A percentile compares a stretch with the other conserved stretches of the same genome.
phyloP scores from a whole-genome alignment of 2,888 invertebrate genomes.

The Neoascia interrupta region DNA sequence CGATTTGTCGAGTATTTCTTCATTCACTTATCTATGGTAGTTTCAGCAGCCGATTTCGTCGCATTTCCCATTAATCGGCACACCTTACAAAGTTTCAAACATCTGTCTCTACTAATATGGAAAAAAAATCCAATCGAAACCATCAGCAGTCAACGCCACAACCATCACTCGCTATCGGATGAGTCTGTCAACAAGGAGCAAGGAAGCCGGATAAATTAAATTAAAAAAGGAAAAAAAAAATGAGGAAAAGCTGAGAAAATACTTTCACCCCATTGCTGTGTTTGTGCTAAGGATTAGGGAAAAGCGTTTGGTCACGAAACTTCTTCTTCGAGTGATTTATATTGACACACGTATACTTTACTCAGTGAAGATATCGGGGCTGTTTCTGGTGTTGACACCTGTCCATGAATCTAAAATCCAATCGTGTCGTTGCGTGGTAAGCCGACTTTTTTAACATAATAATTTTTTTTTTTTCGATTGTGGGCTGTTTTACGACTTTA shows the following conservation, averaged over 20 bases:
- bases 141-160: not conserved
- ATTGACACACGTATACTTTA: constrained; percentile 36
- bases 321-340: constrained; percentile 42
- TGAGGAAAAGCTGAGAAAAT: constrained; percentile 12
- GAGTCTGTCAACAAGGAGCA: constrained; percentile 14
- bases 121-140: constrained; percentile 1
- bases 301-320: constrained; percentile 33
- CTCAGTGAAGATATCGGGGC: not conserved
- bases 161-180: not conserved
- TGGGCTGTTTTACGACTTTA: not conserved
- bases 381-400: constrained; percentile 43
- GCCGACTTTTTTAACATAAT: not conserved
- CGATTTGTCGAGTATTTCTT: constrained; percentile 17
- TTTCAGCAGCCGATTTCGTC: constrained; percentile 28
- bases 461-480: not conserved
- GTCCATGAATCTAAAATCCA: constrained; percentile 12
- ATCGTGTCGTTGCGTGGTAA: constrained; percentile 13
- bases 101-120: constrained; percentile 5
- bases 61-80: constrained; percentile 33
- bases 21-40: constrained; percentile 22
- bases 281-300: constrained; percentile 32
- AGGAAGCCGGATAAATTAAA: constrained; percentile 21
- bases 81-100: constrained; percentile 36
- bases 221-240: constrained; percentile 16
- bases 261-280: constrained; percentile 5